Evolutionary conservation across 1,140 invertebrate species (phyloP), one percentile per base, ranked within the genome.

Genomic region (Adelges cooleyi): DNA sequence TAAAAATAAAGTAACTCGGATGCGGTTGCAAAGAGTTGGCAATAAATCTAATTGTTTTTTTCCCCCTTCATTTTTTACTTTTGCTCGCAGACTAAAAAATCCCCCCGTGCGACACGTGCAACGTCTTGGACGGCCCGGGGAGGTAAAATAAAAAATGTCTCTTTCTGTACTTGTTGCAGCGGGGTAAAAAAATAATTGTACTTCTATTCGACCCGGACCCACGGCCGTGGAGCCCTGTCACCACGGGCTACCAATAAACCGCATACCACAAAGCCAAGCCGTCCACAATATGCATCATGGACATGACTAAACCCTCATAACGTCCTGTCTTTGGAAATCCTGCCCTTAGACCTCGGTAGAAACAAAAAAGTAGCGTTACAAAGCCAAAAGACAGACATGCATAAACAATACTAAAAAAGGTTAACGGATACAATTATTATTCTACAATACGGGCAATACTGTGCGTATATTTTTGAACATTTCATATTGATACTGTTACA

Each of bases 11-110:
- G 11, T 33, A 33, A 6, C 5, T 5, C 18, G 25, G n/a, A 13
- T 5, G n/a, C n/a, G 42, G 56, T 62, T 18, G 17, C 8, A 22
- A 25, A 25, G 56, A 62, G 46, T 62, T 9, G 56, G 56, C 56
- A 62, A 62, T 62, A 62, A 62, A 62, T 62, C 56, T 62, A 62
- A 62, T 62, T 62, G 56, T 62, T 62, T 62, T 62, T 46, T 62
- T 36, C 46, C 25, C 27, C 38, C 38, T 22, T 6, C 36, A 38
- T 8, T n/a, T n/a, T n/a, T 33, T 33, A 6, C 29, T 33, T 33
- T 33, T 33, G 29, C 42, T 33, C 44, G 23, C 56, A 29, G 40
- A 62, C 56, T 46, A 25, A 44, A 44, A n/a, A 59, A 44, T 62
- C 56, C 17, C 17, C 42, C 17, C 23, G 46, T 62, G 46, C 56